Percentiles rank a stretch among this genome's conserved stretches.
Conservation (phyloP, 2,888 invertebrate genomes). For the Meiosimyza decipiens region DNA sequence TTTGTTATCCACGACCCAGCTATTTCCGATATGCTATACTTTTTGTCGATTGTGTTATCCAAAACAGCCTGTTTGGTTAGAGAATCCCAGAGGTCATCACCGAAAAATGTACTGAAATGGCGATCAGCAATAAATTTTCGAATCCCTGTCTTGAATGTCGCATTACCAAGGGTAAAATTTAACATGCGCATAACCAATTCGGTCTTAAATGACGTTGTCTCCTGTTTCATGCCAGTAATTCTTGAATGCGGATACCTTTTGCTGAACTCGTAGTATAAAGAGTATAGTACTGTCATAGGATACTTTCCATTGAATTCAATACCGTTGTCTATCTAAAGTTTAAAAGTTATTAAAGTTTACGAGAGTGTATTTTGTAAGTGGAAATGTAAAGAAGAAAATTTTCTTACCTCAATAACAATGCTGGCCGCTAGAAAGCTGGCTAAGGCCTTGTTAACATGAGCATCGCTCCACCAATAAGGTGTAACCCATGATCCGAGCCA, state of each 20-base stretch:
- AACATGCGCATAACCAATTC: slow-evolving; percentile 90
- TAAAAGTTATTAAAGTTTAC: too few species aligned
- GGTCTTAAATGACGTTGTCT: slow-evolving; percentile 79
- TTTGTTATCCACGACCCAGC: slow-evolving; percentile 86
- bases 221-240: slow-evolving; percentile 77
- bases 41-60: slow-evolving; percentile 70
- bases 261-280: slow-evolving; percentile 83
- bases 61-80: slow-evolving; percentile 76
- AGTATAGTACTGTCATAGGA: slow-evolving; percentile 82
- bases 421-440: slow-evolving; percentile 81
- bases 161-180: slow-evolving; percentile 83
- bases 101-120: slow-evolving; percentile 80
- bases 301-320: slow-evolving; percentile 82
- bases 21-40: slow-evolving; percentile 75
- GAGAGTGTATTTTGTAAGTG: neutral
- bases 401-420: slow-evolving; percentile 74
- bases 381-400: too few species aligned
- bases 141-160: slow-evolving; percentile 79
- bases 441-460: slow-evolving; percentile 80
- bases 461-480: slow-evolving; percentile 82
- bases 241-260: slow-evolving; percentile 82
- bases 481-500: slow-evolving; percentile 83
- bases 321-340: slow-evolving; percentile 74
- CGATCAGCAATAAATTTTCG: slow-evolving; percentile 76
- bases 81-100: slow-evolving; percentile 82